Base-by-base conservation (phyloP, 2,113 vertebrate genomes). In the Rhynchomys soricoides region DNA sequence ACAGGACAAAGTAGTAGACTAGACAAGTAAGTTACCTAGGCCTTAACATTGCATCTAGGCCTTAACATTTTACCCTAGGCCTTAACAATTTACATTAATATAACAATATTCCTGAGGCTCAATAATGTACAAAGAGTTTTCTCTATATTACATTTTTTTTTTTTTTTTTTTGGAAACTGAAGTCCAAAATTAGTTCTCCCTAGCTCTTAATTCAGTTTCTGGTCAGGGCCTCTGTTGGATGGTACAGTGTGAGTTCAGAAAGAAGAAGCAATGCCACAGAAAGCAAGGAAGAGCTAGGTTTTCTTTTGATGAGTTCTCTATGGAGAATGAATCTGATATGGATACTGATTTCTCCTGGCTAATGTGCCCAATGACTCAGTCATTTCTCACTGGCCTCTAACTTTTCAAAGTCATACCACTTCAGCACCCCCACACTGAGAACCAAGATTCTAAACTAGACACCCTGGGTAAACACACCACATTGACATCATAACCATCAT, bases 181-280 rank as follows among this genome's bases (percentile, higher is more conserved):
- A 82, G 1, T 11, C 21, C 22, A 75, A 93, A 24, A 71, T 29
- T 89, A 26, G 34, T 17, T 22, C 13, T 57, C 10, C 7, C 3
- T 43, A 89, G 34, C 16, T 57, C 7, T 81, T 31, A 29, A 52
- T 43, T 87, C 21, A 55, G 8, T 29, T 57, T 81, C 24, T 50
- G 43, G 19, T 24, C 16, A 48, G 50, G 17, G 7, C 0, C 37
- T 9, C 1, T 50, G 24, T 29, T 45, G 7, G 10, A 26, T 45
- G 4, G 7, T 5, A 4, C 4, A 8, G 5, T 79, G 21, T 21
- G 22, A 29, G 1, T 7, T 10, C 2, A 64, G 19, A 1, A 37
- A 40, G 22, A 45, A 7, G 4, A n/a, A 82, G 52, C 31, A 5
- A 15, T 19, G 17, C 7, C 3, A 24, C 19, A n/a, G 62, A 70